Percentiles rank a stretch among this genome's conserved stretches.
phyloP scores from a whole-genome alignment of 2,113 vertebrate species.

The Notarius quadriscutis region DNA sequence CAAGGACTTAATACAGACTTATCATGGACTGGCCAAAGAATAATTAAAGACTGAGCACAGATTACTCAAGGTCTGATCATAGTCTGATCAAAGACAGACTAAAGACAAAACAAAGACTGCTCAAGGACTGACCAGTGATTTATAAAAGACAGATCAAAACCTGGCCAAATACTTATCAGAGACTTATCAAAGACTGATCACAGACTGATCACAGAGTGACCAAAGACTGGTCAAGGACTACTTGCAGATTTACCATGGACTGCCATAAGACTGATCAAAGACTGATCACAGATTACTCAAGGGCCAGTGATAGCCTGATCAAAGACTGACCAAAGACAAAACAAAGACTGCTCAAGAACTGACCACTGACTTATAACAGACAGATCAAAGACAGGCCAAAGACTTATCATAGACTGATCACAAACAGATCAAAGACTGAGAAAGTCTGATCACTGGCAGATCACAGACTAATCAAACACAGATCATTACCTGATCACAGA shows the following conservation, averaged over 20 bases:
- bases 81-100: background rate
- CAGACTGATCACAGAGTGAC: background rate
- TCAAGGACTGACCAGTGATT: background rate
- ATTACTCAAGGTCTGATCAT: background rate
- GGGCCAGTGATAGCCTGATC: background rate
- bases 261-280: background rate
- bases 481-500: background rate
- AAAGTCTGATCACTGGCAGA: background rate
- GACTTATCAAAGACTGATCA: background rate
- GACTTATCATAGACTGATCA: background rate
- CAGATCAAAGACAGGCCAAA: background rate
- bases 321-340: background rate
- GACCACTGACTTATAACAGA: background rate
- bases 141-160: background rate
- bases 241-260: background rate
- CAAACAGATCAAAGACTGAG: background rate
- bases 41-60: background rate
- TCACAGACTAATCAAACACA: background rate
- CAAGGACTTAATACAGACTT: background rate
- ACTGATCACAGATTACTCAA: background rate
- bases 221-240: background rate
- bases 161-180: background rate
- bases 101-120: background rate
- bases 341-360: background rate
- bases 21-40: background rate